Percentiles rank a stretch among this genome's conserved stretches.
Evolutionary conservation across 1,140 invertebrate genomes (phyloP).

Genomic region (Saccostrea echinata): DNA sequence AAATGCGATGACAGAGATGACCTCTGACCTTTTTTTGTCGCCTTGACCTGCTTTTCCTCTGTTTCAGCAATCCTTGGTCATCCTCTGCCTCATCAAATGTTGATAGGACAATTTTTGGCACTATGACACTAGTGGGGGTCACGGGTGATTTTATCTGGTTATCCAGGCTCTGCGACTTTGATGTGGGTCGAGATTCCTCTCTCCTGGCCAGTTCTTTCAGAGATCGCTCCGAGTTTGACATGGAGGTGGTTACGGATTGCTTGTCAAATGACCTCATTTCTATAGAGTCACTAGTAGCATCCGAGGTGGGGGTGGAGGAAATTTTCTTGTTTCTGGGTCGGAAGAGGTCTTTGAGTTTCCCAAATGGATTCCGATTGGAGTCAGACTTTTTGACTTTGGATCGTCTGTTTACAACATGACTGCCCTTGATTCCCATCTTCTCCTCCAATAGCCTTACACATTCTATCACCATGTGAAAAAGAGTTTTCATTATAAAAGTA

Average conservation of each 20-base stretch:
- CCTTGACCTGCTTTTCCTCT: constrained; percentile 6
- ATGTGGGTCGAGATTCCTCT: not conserved
- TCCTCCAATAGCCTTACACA: constrained; percentile 43
- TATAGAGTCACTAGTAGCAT: constrained; percentile 45
- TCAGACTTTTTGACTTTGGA: constrained; percentile 23
- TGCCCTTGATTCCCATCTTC: constrained; percentile 42
- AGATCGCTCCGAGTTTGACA: not conserved
- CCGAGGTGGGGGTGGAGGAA: constrained; percentile 37
- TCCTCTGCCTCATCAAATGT: not conserved
- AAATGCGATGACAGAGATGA: not conserved
- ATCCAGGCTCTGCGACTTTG: not conserved
- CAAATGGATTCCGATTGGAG: constrained; percentile 34
- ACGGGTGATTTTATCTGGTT: not conserved
- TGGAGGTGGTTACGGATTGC: not conserved
- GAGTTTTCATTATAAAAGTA: too few species aligned
- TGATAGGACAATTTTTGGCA: constrained; percentile 16
- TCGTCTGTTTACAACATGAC: not conserved
- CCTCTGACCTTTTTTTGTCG: constrained; percentile 13
- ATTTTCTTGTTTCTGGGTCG: constrained; percentile 40
- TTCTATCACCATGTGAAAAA: constrained; percentile 28
- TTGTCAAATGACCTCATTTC: constrained; percentile 45
- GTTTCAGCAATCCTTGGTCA: not conserved
- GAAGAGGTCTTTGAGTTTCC: constrained; percentile 47
- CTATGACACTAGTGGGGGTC: not conserved
- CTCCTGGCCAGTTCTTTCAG: constrained; percentile 15